Conservation (phyloP, 2,888 invertebrate species). For the Brachyptera putata region DNA sequence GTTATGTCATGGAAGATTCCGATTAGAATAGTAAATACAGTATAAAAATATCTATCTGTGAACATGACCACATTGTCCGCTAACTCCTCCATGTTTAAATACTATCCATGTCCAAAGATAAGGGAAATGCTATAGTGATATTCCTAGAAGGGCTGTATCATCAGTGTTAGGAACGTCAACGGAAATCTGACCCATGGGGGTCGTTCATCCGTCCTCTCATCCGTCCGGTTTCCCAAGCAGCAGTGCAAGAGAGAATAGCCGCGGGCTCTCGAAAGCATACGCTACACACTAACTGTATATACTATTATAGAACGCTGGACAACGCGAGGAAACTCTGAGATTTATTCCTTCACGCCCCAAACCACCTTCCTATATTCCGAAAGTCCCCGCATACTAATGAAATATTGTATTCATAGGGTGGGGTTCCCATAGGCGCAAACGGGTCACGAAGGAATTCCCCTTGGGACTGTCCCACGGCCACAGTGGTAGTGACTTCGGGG, state of each 20-base stretch:
- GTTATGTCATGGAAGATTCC: not conserved
- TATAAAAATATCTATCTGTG: not conserved
- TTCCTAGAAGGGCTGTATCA: constrained; percentile 30
- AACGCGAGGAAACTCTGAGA: constrained; percentile 24
- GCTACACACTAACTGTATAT: too few species aligned
- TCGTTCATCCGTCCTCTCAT: constrained; percentile 38
- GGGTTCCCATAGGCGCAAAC: constrained; percentile 28
- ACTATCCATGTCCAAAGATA: not conserved
- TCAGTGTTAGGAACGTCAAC: constrained; percentile 39
- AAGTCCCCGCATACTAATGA: constrained; percentile 40
- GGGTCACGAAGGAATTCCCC: constrained; percentile 5
- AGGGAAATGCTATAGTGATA: not conserved
- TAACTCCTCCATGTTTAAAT: too few species aligned
- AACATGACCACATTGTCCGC: too few species aligned
- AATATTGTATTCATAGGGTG: constrained; percentile 48
- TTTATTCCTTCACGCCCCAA: constrained; percentile 28
- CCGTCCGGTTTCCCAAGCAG: constrained; percentile 14
- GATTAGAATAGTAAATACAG: not conserved
- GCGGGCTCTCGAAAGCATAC: not conserved
- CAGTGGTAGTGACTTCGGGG: not conserved
- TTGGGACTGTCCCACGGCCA: not conserved
- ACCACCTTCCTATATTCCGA: not conserved
- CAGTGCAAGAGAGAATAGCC: constrained; percentile 19
- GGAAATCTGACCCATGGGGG: constrained; percentile 46
- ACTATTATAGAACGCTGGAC: too few species aligned